Conservation (phyloP, 2,113 vertebrate species). For the Perccottus glenii region DNA sequence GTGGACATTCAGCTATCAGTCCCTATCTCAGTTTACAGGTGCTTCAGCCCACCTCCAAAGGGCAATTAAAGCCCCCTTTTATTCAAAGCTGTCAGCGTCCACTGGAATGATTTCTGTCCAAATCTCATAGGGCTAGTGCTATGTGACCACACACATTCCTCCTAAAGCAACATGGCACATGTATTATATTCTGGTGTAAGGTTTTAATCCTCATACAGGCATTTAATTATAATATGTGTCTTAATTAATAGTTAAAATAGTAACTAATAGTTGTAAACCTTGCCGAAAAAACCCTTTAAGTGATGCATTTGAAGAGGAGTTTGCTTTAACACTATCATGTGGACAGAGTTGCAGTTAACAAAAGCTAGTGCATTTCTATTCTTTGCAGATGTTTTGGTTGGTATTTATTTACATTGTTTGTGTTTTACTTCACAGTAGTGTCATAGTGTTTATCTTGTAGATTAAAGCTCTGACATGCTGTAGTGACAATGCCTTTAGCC, state of each 20-base stretch:
- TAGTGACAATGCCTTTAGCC: too few relatives aligned
- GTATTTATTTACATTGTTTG: too few relatives aligned
- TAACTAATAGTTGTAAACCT: not conserved
- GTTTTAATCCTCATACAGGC: not conserved
- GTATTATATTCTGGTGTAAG: not conserved
- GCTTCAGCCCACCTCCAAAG: conserved; percentile 32
- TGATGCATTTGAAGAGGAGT: conserved; percentile 10
- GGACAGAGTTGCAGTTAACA: too few relatives aligned
- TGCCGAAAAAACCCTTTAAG: conserved; percentile 4
- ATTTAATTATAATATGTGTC: not conserved
- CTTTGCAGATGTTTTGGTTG: too few relatives aligned
- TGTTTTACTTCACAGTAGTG: too few relatives aligned
- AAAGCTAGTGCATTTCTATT: too few relatives aligned
- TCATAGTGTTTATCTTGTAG: too few relatives aligned
- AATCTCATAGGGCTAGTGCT: conserved; percentile 9
- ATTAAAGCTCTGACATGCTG: too few relatives aligned
- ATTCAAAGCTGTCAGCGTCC: conserved; percentile 43
- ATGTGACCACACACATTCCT: conserved; percentile 29
- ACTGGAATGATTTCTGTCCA: conserved; percentile 42
- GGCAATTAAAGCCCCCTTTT: conserved; percentile 47
- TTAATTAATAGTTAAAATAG: too few relatives aligned
- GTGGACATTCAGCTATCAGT: conserved; percentile 17
- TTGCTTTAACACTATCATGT: not conserved
- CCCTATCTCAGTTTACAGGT: conserved; percentile 31
- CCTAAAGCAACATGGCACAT: conserved; percentile 27